Conservation (phyloP, 2,888 invertebrate genomes). For the Phymatocera aterrima region DNA sequence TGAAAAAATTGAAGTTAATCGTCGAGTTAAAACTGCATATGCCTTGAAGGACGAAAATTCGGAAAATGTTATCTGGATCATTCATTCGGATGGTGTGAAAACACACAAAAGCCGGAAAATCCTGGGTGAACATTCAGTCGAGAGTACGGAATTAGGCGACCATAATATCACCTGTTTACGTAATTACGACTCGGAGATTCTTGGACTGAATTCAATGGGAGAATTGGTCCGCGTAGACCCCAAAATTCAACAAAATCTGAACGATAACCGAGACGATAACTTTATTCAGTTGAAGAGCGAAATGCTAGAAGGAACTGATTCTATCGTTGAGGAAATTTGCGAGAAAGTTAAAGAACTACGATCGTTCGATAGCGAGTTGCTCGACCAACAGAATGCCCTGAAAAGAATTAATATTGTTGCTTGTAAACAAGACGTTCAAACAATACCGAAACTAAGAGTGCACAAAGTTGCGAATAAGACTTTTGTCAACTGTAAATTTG, state of each 20-base stretch:
- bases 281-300: conserved; percentile 55
- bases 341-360: conserved; percentile 58
- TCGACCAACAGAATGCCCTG: conserved; percentile 58
- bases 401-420: conserved; percentile 66
- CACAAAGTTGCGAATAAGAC: conserved; percentile 54
- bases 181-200: conserved; percentile 55
- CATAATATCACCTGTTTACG: conserved; percentile 57
- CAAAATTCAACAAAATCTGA: conserved; percentile 46
- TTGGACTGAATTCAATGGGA: conserved; percentile 56
- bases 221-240: conserved; percentile 55
- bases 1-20: conserved; percentile 58
- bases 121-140: conserved; percentile 44
- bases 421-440: conserved; percentile 56
- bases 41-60: conserved; percentile 51
- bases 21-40: conserved; percentile 53
- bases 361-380: conserved; percentile 54
- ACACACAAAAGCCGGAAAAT: conserved; percentile 33
- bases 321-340: conserved; percentile 62
- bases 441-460: conserved; percentile 57
- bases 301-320: conserved; percentile 62
- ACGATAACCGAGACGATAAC: conserved; percentile 42
- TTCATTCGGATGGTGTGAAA: conserved; percentile 57
- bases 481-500: conserved; percentile 60
- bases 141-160: conserved; percentile 50
- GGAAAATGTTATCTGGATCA: conserved; percentile 58